These are phyloP conservation scores for Antedon mediterranea DNA, from an alignment of 53 echinoderm and acorn worm genomes.

Conservation along the genomic window DNA sequence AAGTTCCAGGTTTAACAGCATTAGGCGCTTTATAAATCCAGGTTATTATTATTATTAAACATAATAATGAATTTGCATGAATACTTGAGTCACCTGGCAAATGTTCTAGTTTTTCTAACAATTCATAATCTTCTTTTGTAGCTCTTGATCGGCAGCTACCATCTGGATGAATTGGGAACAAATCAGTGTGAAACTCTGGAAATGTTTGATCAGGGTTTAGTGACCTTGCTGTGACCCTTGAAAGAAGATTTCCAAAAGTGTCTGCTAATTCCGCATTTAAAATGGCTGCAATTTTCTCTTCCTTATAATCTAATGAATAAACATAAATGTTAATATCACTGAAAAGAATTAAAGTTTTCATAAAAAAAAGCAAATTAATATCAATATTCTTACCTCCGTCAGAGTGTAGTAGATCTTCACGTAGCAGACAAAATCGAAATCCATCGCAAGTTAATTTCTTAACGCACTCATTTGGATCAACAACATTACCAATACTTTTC, in stretches of 20 bases:
- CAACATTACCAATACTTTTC: constrained; percentile 90
- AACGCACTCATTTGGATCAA: constrained; percentile 63
- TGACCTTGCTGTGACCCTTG: constrained; percentile 54
- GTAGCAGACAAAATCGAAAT: constrained; percentile 66
- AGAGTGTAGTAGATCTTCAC: constrained; percentile 80
- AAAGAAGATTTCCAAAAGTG: constrained; percentile 77
- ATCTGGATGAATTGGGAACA: constrained; percentile 38
- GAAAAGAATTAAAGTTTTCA: not conserved
- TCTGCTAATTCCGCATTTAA: constrained; percentile 79
- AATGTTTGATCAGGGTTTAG: constrained; percentile 68
- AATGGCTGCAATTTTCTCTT: constrained; percentile 40
- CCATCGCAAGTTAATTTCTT: constrained; percentile 54
- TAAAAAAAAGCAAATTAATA: too few relatives aligned
- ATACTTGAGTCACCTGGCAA: constrained; percentile 42
- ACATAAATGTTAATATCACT: too few relatives aligned
- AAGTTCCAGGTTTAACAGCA: too few relatives aligned
- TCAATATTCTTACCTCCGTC: constrained; percentile 66
- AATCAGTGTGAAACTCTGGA: constrained; percentile 47
- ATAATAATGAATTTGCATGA: too few relatives aligned
- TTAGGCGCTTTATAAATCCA: too few relatives aligned
- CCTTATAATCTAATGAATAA: constrained; percentile 38
- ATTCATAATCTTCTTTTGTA: constrained; percentile 32
- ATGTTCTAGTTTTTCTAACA: constrained; percentile 24
- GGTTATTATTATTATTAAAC: too few relatives aligned
- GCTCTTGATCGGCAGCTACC: constrained; percentile 5